Evolutionary conservation across 2,888 invertebrate species (phyloP).

Genomic region (Cactoblastis cactorum): DNA sequence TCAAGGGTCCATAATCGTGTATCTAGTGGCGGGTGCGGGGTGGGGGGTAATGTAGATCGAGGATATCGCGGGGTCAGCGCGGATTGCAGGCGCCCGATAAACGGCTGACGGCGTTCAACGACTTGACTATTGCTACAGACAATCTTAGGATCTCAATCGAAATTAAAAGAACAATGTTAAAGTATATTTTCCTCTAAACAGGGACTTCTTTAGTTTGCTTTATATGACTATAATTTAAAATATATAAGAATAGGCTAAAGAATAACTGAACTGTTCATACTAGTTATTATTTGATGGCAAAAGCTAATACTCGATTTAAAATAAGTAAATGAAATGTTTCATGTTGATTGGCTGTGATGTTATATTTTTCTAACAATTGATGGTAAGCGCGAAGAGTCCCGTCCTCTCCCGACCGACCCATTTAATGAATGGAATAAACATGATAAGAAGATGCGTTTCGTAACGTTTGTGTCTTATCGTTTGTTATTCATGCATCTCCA

Average conservation of each 20-base stretch:
- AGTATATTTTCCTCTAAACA: neutral
- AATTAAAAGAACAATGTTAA: slow-evolving; percentile 10
- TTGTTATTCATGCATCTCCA: slow-evolving; percentile 22
- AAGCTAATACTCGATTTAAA: no score
- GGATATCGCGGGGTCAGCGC: slow-evolving; percentile 77
- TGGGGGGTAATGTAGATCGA: slow-evolving; percentile 66
- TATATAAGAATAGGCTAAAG: no score
- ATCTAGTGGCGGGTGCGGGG: slow-evolving; percentile 32
- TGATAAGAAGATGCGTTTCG: slow-evolving; percentile 54
- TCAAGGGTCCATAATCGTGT: slow-evolving; percentile 46
- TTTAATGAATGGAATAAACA: slow-evolving; percentile 54
- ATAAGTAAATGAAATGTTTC: no score
- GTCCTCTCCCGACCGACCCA: slow-evolving; percentile 44
- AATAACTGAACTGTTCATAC: no score
- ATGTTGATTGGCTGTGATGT: no score
- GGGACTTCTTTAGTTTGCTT: no score
- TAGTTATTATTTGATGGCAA: no score
- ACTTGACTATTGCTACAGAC: slow-evolving; percentile 43
- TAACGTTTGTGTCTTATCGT: slow-evolving; percentile 43
- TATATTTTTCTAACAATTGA: no score
- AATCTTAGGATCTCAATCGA: slow-evolving; percentile 21
- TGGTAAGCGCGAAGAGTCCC: neutral
- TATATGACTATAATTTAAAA: no score
- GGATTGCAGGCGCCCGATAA: slow-evolving; percentile 77
- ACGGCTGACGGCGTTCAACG: slow-evolving; percentile 54